Percentiles rank a stretch among this genome's conserved stretches.
Evolutionary conservation across 2,888 invertebrate species (phyloP).

Genomic region (Belgica antarctica): DNA sequence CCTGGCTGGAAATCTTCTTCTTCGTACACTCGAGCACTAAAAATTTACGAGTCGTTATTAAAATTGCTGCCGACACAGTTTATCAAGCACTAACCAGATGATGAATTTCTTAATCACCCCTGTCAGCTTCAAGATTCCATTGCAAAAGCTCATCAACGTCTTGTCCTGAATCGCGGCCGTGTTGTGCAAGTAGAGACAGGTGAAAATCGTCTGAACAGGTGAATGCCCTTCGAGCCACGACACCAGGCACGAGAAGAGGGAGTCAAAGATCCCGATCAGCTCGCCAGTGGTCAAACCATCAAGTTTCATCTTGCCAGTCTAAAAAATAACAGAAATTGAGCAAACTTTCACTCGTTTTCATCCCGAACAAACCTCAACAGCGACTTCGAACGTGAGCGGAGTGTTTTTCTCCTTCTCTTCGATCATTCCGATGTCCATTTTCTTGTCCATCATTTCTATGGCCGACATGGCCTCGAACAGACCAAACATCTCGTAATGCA

Average conservation of each 20-base stretch:
- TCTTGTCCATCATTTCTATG: constrained; percentile 99
- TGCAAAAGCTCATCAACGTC: constrained; percentile 79
- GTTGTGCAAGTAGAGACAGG: constrained; percentile 91
- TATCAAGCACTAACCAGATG: constrained; percentile 77
- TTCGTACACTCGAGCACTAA: constrained; percentile 80
- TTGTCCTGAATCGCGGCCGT: constrained; percentile 81
- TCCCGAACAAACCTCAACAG: constrained; percentile 64
- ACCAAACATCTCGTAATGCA: constrained; percentile 88
- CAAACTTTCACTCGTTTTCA: not conserved
- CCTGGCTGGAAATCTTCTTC: constrained; percentile 96
- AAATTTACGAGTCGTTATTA: constrained; percentile 25
- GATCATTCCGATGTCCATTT: constrained; percentile 99
- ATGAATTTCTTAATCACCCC: constrained; percentile 87
- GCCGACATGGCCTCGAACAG: constrained; percentile 99
- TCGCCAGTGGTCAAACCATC: constrained; percentile 73
- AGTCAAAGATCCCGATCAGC: constrained; percentile 90
- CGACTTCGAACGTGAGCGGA: constrained; percentile 82
- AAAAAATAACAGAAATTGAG: constrained; percentile 40
- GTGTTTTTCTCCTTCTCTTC: constrained; percentile 82
- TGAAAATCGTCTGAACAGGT: constrained; percentile 94
- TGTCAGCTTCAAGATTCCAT: constrained; percentile 82
- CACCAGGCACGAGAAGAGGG: constrained; percentile 87
- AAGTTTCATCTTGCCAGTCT: constrained; percentile 76
- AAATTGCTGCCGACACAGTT: too few species aligned
- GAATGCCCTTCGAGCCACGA: constrained; percentile 98